These are phyloP conservation scores for Zelostemma sp. DNA, from an alignment of 1,140 invertebrate genomes.

Conservation along the genomic window DNA sequence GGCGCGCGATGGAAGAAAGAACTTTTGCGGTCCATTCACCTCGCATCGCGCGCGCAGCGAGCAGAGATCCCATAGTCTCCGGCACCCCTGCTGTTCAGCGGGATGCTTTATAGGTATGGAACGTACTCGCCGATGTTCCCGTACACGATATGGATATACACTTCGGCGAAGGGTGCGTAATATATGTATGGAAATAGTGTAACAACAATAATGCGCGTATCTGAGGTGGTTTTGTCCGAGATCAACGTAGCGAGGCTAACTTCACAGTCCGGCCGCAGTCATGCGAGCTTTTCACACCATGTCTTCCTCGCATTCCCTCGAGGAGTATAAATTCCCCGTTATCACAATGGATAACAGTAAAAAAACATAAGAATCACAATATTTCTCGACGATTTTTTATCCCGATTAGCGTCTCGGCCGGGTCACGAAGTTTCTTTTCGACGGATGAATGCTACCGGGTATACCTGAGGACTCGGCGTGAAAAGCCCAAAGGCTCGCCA, in stretches of 20 bases:
- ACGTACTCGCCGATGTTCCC: slow-evolving; percentile 38
- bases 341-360: too few species aligned
- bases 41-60: slow-evolving; percentile 19
- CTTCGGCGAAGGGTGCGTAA: slow-evolving; percentile 37
- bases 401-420: slow-evolving; percentile 41
- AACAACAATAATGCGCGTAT: slow-evolving; percentile 53
- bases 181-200: slow-evolving; percentile 50
- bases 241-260: slow-evolving; percentile 59
- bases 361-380: too few species aligned
- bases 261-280: slow-evolving; percentile 57
- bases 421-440: slow-evolving; percentile 8
- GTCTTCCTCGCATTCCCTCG: too few species aligned
- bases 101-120: slow-evolving; percentile 50
- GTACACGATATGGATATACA: slow-evolving; percentile 19
- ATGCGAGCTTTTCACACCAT: slow-evolving; percentile 60
- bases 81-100: slow-evolving; percentile 49
- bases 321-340: too few species aligned
- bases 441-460: slow-evolving; percentile 5
- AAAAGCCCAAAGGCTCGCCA: slow-evolving; percentile 31
- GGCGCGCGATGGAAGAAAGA: slow-evolving; percentile 27
- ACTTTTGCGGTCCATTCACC: slow-evolving; percentile 49
- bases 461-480: slow-evolving; percentile 23
- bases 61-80: slow-evolving; percentile 30
- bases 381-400: background rate
- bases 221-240: slow-evolving; percentile 57